phyloP scores from a whole-genome alignment of 2,113 vertebrate genomes.

The Herpetotheres cachinnans region DNA sequence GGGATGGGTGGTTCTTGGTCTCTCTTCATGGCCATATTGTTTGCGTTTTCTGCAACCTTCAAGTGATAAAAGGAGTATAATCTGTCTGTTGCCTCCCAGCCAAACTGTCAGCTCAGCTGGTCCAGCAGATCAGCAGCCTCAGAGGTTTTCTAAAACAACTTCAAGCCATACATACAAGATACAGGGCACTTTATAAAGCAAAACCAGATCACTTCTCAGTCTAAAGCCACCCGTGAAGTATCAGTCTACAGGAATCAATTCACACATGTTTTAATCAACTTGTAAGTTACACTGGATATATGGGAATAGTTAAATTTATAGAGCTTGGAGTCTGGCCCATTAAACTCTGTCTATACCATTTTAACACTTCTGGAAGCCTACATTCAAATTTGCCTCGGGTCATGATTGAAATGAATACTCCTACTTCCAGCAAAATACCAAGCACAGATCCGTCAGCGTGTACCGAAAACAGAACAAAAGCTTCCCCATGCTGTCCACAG shows the following conservation, averaged over 20 bases:
- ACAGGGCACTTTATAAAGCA: neutral
- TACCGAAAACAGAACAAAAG: neutral
- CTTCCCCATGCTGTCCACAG: fast-evolving
- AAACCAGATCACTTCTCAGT: neutral
- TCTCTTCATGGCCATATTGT: neutral
- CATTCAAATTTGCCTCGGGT: slow-evolving; percentile 13
- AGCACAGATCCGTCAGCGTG: neutral
- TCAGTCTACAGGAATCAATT: slow-evolving; percentile 52
- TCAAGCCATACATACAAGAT: neutral
- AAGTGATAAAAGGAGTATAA: neutral
- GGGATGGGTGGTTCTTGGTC: neutral
- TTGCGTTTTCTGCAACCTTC: neutral
- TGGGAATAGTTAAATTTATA: slow-evolving; percentile 65
- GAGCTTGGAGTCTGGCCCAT: slow-evolving; percentile 57
- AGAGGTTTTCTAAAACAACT: neutral
- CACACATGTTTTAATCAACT: slow-evolving; percentile 58
- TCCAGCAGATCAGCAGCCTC: neutral
- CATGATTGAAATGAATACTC: neutral
- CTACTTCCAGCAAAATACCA: neutral
- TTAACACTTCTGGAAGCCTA: slow-evolving; percentile 46
- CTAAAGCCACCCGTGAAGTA: slow-evolving; percentile 43
- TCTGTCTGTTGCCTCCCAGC: neutral
- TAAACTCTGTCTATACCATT: slow-evolving; percentile 39
- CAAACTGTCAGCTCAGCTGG: neutral
- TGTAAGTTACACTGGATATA: slow-evolving; percentile 39